Base-by-base conservation (phyloP, 2,888 invertebrate genomes). In the Netelia melanura region DNA sequence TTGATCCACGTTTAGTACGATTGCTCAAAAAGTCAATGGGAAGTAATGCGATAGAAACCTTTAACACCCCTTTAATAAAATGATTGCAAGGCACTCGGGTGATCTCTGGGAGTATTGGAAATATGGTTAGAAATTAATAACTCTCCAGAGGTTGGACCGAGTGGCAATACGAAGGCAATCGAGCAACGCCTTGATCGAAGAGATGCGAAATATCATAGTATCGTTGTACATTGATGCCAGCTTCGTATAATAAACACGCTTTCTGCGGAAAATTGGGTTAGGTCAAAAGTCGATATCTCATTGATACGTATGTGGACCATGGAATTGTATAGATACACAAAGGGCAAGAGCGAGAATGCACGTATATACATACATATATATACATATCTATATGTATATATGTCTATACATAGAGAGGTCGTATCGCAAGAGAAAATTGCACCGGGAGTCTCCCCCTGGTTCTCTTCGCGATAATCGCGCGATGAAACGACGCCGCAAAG, bases 401-500 rank as follows among this genome's bases (percentile, higher is more conserved):
- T 17, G 17, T 17, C 17, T 17, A 17, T 17, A 25, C 17, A 38
- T 56, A 17, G 11, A 48, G 11, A 48, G 14, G 48, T 14, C 48
- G 14, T 48, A 71, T 8, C 23, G 38, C 48, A 10, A 64, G 76
- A 74, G 72, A 78, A 83, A 83, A 83, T 83, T 78, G 74, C 78
- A 52, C 54, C 70, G 44, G 77, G 11, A 68, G 43, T 38, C 9
- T 77, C 48, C 11, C 76, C 21, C 21, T 54, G 52, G 56, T 75
- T 54, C 44, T 21, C 21, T 48, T 65, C 38, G 30, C 83, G 72
- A 76, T 87, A 89, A 89, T 89, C 77, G 86, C 52, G 64, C 65
- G 85, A 89, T 88, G 83, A 86, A 87, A 84, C 68, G 74, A 58
- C 68, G 84, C 77, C 74, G 84, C 76, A 86, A 88, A 87, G 84